Evolutionary conservation across 2,113 vertebrate genomes (phyloP).

Genomic region (Reinhardtius hippoglossoides): DNA sequence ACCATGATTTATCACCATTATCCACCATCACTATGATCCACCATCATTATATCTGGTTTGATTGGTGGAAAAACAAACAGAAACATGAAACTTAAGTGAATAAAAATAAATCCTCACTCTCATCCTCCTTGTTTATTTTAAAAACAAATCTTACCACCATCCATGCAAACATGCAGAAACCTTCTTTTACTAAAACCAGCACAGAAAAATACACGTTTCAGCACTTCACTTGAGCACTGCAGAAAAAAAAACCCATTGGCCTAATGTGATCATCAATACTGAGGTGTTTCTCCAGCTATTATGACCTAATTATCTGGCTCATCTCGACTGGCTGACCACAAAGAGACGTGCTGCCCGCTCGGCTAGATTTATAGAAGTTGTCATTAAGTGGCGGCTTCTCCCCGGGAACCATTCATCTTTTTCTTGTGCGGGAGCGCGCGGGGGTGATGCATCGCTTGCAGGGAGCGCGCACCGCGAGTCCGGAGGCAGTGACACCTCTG

Average conservation of each 20-base stretch:
- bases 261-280: slow-evolving; percentile 83
- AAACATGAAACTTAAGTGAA: neutral
- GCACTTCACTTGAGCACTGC: slow-evolving; percentile 24
- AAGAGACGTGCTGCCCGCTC: slow-evolving; percentile 75
- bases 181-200: neutral
- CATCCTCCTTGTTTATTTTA: neutral
- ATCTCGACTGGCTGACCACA: slow-evolving; percentile 88
- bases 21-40: too few species aligned
- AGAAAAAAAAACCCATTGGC: slow-evolving; percentile 26
- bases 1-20: too few species aligned
- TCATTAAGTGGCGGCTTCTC: slow-evolving; percentile 85
- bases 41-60: neutral
- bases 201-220: slow-evolving; percentile 25
- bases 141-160: neutral
- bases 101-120: neutral
- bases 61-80: neutral
- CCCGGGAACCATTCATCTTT: slow-evolving; percentile 80
- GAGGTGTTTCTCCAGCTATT: slow-evolving; percentile 79
- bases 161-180: neutral
- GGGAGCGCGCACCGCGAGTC: slow-evolving; percentile 49
- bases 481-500: neutral
- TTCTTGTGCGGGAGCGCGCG: slow-evolving; percentile 58
- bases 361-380: slow-evolving; percentile 87
- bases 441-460: slow-evolving; percentile 44
- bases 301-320: slow-evolving; percentile 83